Conservation (phyloP, 2,888 invertebrate genomes). For the Hirtodrosophila histrioides region DNA sequence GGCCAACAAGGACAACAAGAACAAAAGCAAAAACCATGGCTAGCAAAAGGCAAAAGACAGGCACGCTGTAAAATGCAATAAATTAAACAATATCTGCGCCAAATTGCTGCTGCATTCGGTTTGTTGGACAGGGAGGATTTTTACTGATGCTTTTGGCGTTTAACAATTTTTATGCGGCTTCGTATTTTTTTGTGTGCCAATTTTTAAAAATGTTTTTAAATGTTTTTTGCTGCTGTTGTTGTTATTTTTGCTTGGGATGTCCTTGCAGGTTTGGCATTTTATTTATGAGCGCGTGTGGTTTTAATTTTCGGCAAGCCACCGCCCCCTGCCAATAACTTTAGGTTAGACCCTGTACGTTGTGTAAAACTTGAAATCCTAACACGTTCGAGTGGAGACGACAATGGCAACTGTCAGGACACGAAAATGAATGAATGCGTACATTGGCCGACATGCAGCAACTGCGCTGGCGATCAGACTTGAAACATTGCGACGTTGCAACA, state of each 20-base stretch:
- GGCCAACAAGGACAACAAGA: constrained; percentile 30
- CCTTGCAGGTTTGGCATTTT: constrained; percentile 50
- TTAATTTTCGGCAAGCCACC: constrained; percentile 44
- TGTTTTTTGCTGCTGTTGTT: constrained; percentile 22
- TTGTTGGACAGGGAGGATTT: constrained; percentile 47
- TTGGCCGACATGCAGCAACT: constrained; percentile 43
- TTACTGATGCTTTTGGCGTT: constrained; percentile 75
- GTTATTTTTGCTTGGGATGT: constrained; percentile 29
- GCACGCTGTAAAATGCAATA: constrained; percentile 78
- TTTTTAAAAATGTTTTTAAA: constrained; percentile 49
- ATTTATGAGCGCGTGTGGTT: constrained; percentile 61
- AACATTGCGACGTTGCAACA: constrained; percentile 39
- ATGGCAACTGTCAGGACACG: constrained; percentile 53
- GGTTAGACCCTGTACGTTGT: constrained; percentile 17
- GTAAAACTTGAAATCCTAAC: constrained; percentile 54
- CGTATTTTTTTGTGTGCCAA: constrained; percentile 48
- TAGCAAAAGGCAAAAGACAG: constrained; percentile 59
- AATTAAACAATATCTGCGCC: constrained; percentile 79
- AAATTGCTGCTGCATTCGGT: constrained; percentile 76
- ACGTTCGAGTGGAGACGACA: constrained; percentile 57
- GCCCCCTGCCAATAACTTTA: constrained; percentile 41
- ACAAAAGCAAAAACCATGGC: constrained; percentile 30
- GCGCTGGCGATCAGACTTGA: constrained; percentile 18
- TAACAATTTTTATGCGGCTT: constrained; percentile 75
- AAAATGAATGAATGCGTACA: constrained; percentile 62